Evolutionary conservation across 2,888 invertebrate species (phyloP), one percentile per base, ranked within the genome.

Genomic region (Volucella zonaria): DNA sequence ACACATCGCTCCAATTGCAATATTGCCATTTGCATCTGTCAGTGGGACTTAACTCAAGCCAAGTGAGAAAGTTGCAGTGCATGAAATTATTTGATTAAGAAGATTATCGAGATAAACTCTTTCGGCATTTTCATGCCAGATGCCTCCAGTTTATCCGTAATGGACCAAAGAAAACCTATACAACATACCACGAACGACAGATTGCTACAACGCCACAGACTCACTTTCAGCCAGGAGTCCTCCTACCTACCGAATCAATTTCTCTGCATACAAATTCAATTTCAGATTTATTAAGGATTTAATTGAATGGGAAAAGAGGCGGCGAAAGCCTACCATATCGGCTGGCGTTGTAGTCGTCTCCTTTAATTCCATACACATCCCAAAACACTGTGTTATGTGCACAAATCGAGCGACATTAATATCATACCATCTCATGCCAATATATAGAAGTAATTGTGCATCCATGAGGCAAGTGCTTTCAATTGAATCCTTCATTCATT

Each of bases 201-300:
- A 68, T 76, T 61, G 76, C 45, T 58, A 66, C 14, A 49, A 66
- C 66, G 38, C 18, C 45, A 58, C 40, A 47, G 23, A 38, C 52
- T 52, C 18, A 14, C 10, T 54, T 9, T 56, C 31, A 3, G 12
- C 31, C 52, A 8, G 51, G 14, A 14, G 38, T 38, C 3, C 12
- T 54, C 54, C 2, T 11, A 56, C 38, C n/a, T 56, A 31, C 56
- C 8, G 70, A 70, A 80, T 80, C 80, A 70, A 66, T 70, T 75
- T 66, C 59, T 54, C 42, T 38, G 83, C 43, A 80, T 75, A 62
- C 49, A 85, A 85, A 85, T 77, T 76, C 85, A 85, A 85, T 85
- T 85, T 85, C 85, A 85, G 81, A 85, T 85, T 85, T 85, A 85
- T 85, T 85, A 85, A 85, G 85, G 68, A 85, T 73, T 81, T 85